Conservation (phyloP, 1,140 invertebrate genomes). For the Lerema accius region DNA sequence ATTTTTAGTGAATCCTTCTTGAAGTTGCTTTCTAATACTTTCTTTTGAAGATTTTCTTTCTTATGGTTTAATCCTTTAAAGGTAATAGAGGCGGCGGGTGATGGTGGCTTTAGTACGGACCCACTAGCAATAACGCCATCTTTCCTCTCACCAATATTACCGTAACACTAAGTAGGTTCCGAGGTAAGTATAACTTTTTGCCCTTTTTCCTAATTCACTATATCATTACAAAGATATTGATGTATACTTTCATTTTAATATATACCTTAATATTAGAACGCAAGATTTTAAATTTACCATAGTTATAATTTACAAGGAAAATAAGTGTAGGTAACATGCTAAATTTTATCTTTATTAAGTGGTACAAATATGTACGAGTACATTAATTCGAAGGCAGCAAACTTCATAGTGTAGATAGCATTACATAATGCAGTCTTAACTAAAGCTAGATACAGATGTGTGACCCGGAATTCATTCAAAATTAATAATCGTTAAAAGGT, state of each 20-base stretch:
- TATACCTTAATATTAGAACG: too few relatives aligned
- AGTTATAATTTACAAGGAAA: too few relatives aligned
- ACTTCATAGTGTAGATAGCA: not conserved
- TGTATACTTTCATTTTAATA: too few relatives aligned
- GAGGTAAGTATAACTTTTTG: slow-evolving; percentile 40
- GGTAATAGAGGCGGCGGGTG: not conserved
- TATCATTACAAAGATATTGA: too few relatives aligned
- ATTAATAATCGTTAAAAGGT: slow-evolving; percentile 23
- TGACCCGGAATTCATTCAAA: slow-evolving; percentile 12
- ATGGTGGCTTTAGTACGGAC: slow-evolving; percentile 32
- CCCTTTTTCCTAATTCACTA: too few relatives aligned
- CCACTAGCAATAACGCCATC: slow-evolving; percentile 17
- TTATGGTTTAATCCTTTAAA: slow-evolving; percentile 2
- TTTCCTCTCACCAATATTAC: slow-evolving; percentile 32
- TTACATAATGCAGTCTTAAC: slow-evolving; percentile 7
- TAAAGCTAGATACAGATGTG: slow-evolving; percentile 24
- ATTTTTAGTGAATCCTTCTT: not conserved
- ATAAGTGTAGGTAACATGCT: too few relatives aligned
- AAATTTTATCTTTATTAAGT: too few relatives aligned
- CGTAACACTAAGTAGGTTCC: slow-evolving; percentile 39
- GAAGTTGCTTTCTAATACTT: not conserved
- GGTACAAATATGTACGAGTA: too few relatives aligned
- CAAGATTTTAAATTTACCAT: too few relatives aligned
- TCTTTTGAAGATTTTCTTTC: not conserved
- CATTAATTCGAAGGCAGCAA: not conserved